phyloP scores from a whole-genome alignment of 2,888 invertebrate genomes.

The Sesamia inferens region DNA sequence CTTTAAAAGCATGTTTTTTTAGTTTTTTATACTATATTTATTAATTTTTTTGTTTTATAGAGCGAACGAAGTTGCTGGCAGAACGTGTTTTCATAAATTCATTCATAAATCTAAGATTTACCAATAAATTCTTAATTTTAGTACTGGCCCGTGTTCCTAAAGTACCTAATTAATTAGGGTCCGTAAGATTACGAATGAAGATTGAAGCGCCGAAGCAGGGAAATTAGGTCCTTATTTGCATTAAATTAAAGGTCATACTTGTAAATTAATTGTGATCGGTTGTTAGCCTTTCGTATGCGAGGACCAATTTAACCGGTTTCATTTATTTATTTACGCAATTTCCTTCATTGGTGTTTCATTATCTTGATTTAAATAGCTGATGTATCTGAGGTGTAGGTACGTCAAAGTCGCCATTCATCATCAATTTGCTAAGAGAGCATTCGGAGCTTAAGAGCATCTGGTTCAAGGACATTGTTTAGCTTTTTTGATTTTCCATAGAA shows the following conservation, averaged over 20 bases:
- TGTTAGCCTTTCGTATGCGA: constrained; percentile 44
- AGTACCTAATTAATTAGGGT: neutral
- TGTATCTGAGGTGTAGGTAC: neutral
- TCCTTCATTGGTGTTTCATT: constrained; percentile 26
- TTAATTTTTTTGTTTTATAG: too few relatives aligned
- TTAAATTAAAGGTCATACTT: constrained; percentile 55
- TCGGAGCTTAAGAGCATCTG: neutral
- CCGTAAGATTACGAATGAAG: neutral
- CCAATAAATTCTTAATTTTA: neutral
- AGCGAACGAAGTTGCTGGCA: too few relatives aligned
- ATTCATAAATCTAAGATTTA: constrained; percentile 10
- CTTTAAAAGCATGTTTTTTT: too few relatives aligned
- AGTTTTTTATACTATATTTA: too few relatives aligned
- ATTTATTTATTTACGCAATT: constrained; percentile 30
- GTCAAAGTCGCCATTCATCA: neutral
- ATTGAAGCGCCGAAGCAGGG: constrained; percentile 7
- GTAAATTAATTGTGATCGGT: constrained; percentile 48
- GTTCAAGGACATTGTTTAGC: neutral
- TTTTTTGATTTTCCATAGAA: too few relatives aligned
- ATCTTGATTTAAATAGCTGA: constrained; percentile 13
- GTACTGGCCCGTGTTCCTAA: neutral
- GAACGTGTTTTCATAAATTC: neutral
- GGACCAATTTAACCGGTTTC: constrained; percentile 47
- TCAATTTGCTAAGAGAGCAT: neutral
- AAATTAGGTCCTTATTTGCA: constrained; percentile 32